A percentile compares a stretch with the other conserved stretches of the same genome.
Evolutionary conservation across 2,797 vertebrate species (phyloP).

Genomic region (Danio albolineatus): DNA sequence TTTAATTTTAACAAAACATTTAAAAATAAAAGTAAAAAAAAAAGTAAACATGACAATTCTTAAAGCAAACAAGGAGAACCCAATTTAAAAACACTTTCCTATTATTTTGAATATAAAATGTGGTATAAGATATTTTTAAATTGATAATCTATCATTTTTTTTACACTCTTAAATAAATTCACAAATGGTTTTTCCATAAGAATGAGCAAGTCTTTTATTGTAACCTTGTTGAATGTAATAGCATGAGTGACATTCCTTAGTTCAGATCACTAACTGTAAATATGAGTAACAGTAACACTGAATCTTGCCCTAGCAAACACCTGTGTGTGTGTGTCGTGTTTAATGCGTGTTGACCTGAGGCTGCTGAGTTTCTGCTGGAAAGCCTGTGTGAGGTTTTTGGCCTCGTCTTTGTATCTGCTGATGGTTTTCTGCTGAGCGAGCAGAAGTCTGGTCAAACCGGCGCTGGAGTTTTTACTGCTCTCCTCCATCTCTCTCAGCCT

Average conservation of each 20-base stretch:
- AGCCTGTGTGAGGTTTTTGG: slow-evolving; percentile 81
- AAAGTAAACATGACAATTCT: no score
- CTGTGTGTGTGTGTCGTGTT: background rate
- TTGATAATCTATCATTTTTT: no score
- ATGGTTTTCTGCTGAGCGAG: slow-evolving; percentile 87
- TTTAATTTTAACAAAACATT: no score
- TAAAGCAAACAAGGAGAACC: no score
- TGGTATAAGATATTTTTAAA: no score
- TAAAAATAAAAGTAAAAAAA: no score
- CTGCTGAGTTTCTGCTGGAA: slow-evolving; percentile 82
- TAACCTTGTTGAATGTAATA: no score
- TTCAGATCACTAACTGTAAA: background rate
- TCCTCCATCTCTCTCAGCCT: slow-evolving; percentile 89
- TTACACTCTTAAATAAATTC: no score
- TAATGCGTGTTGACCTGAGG: slow-evolving; percentile 83
- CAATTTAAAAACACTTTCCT: no score
- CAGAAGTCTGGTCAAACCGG: slow-evolving; percentile 85
- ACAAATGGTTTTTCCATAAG: no score
- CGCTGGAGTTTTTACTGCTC: slow-evolving; percentile 78
- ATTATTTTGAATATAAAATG: no score
- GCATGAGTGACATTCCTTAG: background rate
- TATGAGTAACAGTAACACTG: background rate
- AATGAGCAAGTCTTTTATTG: no score
- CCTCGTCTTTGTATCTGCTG: slow-evolving; percentile 89
- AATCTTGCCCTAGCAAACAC: background rate